Evolutionary conservation across 2,888 invertebrate species (phyloP).

Genomic region (Conomelus anceps): DNA sequence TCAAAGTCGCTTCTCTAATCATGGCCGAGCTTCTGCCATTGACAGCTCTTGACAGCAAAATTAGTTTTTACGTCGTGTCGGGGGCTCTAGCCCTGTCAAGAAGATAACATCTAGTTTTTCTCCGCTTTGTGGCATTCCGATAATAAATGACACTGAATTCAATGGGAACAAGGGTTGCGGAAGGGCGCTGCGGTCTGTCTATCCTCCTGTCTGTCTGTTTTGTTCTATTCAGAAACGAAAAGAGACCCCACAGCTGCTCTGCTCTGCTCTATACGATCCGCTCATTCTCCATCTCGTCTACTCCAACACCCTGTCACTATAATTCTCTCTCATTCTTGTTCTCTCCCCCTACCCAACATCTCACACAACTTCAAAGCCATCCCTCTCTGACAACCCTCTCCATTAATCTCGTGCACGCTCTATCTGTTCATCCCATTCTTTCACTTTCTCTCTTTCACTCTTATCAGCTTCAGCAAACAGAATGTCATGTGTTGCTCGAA

Average conservation of each 20-base stretch:
- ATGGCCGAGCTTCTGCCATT: neutral
- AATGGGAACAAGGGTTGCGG: neutral
- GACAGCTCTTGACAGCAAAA: conserved; percentile 4
- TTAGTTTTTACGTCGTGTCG: conserved; percentile 6
- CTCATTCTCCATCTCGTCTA: neutral
- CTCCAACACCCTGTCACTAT: neutral
- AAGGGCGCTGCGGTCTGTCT: neutral
- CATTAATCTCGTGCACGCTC: neutral
- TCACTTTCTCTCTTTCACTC: neutral
- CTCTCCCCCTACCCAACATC: neutral
- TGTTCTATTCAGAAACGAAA: neutral
- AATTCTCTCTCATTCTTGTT: neutral
- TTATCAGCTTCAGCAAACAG: neutral
- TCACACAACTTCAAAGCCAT: neutral
- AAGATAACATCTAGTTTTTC: conserved; percentile 6
- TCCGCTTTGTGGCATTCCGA: conserved; percentile 7
- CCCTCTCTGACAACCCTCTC: neutral
- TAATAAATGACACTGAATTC: conserved; percentile 5
- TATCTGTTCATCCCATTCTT: neutral
- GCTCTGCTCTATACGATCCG: too few relatives aligned
- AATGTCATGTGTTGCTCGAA: neutral
- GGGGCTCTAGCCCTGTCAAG: conserved; percentile 2
- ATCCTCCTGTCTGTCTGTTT: neutral
- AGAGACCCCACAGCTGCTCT: neutral
- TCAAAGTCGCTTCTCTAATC: neutral